phyloP scores from a whole-genome alignment of 2,888 invertebrate species.

The Lissocephala sabroskyi region DNA sequence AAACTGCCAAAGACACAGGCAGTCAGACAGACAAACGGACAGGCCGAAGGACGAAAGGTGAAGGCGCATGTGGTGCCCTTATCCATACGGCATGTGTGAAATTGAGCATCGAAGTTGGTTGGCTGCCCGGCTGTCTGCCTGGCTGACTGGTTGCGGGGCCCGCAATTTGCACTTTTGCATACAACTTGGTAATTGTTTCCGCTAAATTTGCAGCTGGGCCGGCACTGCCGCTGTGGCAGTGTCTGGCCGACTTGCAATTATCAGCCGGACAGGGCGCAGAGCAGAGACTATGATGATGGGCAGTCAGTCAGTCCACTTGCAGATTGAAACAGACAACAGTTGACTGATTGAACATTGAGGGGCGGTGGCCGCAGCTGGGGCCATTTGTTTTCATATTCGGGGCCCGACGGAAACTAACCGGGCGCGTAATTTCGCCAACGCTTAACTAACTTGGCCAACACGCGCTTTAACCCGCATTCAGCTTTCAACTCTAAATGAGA shows the following conservation, averaged over 20 bases:
- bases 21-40: neutral
- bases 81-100: constrained; percentile 27
- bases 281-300: no score
- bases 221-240: constrained; percentile 2
- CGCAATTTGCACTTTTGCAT: constrained; percentile 58
- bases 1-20: constrained; percentile 1
- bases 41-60: constrained; percentile 2
- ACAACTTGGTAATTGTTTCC: constrained; percentile 60
- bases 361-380: constrained; percentile 28
- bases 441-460: constrained; percentile 32
- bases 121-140: no score
- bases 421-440: neutral
- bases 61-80: neutral
- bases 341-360: no score
- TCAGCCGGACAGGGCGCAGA: constrained; percentile 8
- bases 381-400: constrained; percentile 13
- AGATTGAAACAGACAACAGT: neutral
- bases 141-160: no score
- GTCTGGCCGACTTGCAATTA: constrained; percentile 37
- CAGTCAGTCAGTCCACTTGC: no score
- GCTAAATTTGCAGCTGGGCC: constrained; percentile 45
- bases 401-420: neutral
- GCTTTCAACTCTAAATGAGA: constrained; percentile 55
- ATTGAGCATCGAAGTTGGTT: constrained; percentile 42
- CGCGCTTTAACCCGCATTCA: constrained; percentile 39